Percentiles rank a stretch among this genome's conserved stretches.
phyloP scores from a whole-genome alignment of 2,888 invertebrate species.

The Ametastegia equiseti region DNA sequence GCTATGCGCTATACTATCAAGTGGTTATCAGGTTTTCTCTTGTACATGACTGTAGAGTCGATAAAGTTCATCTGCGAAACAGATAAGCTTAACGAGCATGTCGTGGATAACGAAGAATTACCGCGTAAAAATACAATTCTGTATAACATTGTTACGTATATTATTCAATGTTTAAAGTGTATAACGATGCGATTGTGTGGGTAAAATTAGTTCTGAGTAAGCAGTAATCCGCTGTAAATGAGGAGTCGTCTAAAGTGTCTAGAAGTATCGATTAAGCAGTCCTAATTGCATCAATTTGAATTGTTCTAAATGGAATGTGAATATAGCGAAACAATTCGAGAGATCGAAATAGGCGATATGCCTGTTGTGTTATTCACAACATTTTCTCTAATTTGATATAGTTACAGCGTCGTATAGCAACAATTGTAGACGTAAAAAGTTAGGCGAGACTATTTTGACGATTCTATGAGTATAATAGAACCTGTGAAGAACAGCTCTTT shows the following conservation, averaged over 20 bases:
- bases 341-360: no score
- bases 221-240: background rate
- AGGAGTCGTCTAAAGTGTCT: no score
- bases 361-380: no score
- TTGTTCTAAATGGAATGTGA: no score
- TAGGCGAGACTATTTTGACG: background rate
- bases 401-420: no score
- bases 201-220: background rate
- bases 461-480: background rate
- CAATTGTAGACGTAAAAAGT: background rate
- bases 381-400: no score
- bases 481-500: background rate
- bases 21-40: constrained; percentile 14
- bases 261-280: no score
- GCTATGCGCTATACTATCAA: background rate
- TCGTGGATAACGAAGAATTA: background rate
- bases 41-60: background rate
- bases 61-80: constrained; percentile 7
- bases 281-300: no score
- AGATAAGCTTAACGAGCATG: background rate
- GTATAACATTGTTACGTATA: background rate
- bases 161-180: background rate
- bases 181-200: background rate
- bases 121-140: background rate
- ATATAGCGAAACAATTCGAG: no score